Evolutionary conservation across 2,888 invertebrate genomes (phyloP), one percentile per base, ranked within the genome.

Genomic region (Melikaiella ostensackeni): DNA sequence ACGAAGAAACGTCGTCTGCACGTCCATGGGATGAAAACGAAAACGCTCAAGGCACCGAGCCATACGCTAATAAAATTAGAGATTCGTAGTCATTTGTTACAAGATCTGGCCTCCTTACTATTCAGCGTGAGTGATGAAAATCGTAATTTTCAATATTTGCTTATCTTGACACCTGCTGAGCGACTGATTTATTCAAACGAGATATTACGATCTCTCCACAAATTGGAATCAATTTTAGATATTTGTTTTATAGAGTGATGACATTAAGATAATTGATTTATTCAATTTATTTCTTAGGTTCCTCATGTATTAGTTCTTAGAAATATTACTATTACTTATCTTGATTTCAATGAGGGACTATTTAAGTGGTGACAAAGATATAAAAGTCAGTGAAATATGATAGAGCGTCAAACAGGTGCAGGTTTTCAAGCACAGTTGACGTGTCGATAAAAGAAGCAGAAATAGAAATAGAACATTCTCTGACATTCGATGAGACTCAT

Each of bases 351-450:
- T 16, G 27, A 59, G 27, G 13, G 0, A 9, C 59, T 27, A 24
- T 24, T 24, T 27, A 24, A 27, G 27, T 6, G 59, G 27, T 27
- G 13, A 30, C 11, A n/a, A 6, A 55, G 7, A 33, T 59, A 19
- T 21, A 16, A 50, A 59, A 62, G 21, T 57, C 21, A n/a, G 8
- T 30, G 57, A 5, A 19, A 21, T 33, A 84, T 78, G 84, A 84
- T 84, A 85, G 76, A 80, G 84, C 81, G 88, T 88, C 88, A 80
- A 88, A 87, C 88, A 85, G 88, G 89, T 88, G 88, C 89, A 89
- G 85, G 88, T 87, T 88, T 82, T 89, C 88, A 88, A 89, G 86
- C 86, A 88, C 84, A 86, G 13, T 59, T 59, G 59, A 27, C 27
- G 24, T 16, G 59, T 21, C 3, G 24, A 24, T 24, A 24, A 24